Evolutionary conservation across 2,113 vertebrate species (phyloP), one percentile per base, ranked within the genome.

Genomic region (Blennius ocellaris): DNA sequence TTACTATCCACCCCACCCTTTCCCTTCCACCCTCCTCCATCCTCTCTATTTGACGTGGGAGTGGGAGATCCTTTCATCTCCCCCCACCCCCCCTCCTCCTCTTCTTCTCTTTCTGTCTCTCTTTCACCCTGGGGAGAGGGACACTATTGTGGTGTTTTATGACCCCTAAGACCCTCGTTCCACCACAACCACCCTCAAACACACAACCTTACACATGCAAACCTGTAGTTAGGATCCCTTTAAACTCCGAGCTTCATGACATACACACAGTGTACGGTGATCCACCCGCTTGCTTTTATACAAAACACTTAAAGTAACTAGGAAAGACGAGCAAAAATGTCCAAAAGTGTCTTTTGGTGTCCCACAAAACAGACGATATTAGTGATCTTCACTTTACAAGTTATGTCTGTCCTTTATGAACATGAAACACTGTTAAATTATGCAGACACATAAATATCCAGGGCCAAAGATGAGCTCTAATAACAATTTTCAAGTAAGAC

Each of bases 401-500:
- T 30, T 30, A 30, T 30, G 21, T 30, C 2, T 30, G 21, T 30
- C 21, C 21, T 30, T 30, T 30, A 30, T 30, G 21, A 30, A 30
- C 21, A 30, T 30, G 21, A 30, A 30, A 30, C 21, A 30, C 36
- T 53, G 15, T 41, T 74, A 78, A 74, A 70, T 15, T 58, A 76
- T 77, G 73, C 76, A 82, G 80, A 85, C 66, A 21, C 43, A 30
- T 38, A 85, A 57, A 41, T 56, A 60, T 36, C 14, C 64, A 87
- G 76, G 91, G 93, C 90, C 92, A 93, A 92, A 94, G 93, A 93
- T 90, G 82, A 84, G 64, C 86, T 81, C 75, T 91, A 94, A 95
- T 92, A 93, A 90, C 94, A 94, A 93, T 85, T 81, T 93, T 93
- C 85, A 90, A 94, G 92, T 87, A 72, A 73, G 87, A 89, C 96